A percentile compares a stretch with the other conserved stretches of the same genome.
These are phyloP conservation scores for Lysiphlebus fabarum DNA, from an alignment of 1,140 invertebrate species.

Conservation along the genomic window DNA sequence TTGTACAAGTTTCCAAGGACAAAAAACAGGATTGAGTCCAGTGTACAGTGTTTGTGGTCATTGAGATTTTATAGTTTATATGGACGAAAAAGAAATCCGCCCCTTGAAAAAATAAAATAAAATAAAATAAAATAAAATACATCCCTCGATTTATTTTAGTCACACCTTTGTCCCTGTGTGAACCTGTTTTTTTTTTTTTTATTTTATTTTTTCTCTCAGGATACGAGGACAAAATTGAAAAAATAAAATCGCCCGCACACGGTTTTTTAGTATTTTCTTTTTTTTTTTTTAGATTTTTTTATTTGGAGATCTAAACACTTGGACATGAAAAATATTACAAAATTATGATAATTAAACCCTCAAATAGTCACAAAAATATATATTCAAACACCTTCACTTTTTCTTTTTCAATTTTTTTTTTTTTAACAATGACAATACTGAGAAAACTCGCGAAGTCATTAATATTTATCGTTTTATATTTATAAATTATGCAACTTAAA, in stretches of 20 bases:
- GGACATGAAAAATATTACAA: conserved; percentile 19
- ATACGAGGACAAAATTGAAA: too few species aligned
- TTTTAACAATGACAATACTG: not conserved
- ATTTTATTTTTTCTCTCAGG: not conserved
- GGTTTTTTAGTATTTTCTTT: not conserved
- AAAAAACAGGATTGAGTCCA: too few species aligned
- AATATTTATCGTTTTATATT: conserved; percentile 23
- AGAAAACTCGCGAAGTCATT: conserved; percentile 12
- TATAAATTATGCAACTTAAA: conserved; percentile 8
- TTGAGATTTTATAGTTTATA: too few species aligned
- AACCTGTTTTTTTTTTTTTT: conserved; percentile 1
- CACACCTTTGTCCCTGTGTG: not conserved
- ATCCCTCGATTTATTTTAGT: not conserved
- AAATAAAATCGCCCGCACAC: too few species aligned
- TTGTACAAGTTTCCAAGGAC: too few species aligned
- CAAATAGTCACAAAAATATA: not conserved
- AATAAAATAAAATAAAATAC: too few species aligned
- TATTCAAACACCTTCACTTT: too few species aligned
- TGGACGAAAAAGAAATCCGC: too few species aligned
- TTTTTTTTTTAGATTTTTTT: conserved; percentile 2
- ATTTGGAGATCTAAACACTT: not conserved
- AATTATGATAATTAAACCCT: conserved; percentile 23
- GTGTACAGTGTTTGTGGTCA: too few species aligned
- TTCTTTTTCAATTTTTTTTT: too few species aligned
- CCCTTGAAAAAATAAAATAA: too few species aligned